phyloP scores from a whole-genome alignment of 2,797 vertebrate species.

The Acanthornis magna region DNA sequence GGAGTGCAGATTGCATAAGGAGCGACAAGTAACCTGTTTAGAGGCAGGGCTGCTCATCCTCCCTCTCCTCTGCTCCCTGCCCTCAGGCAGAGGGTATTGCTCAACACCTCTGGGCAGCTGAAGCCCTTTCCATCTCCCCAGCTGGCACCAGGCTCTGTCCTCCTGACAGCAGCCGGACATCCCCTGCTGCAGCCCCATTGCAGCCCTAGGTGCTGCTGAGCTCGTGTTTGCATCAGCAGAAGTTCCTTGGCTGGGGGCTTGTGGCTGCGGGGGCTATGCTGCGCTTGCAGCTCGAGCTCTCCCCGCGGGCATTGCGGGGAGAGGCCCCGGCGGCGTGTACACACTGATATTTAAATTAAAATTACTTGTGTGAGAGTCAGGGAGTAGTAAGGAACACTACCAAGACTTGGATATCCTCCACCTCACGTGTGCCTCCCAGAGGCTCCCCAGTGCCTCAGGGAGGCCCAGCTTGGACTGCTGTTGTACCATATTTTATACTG shows the following conservation, averaged over 20 bases:
- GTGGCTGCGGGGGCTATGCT: background rate
- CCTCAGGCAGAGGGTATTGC: background rate
- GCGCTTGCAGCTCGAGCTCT: background rate
- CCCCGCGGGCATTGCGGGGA: background rate
- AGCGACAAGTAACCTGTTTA: background rate
- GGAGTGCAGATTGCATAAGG: background rate
- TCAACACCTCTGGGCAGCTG: background rate
- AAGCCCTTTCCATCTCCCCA: background rate
- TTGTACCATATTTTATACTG: background rate
- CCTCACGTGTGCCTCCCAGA: background rate
- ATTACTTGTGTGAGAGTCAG: background rate
- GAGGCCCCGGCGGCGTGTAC: background rate
- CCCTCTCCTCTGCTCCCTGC: background rate
- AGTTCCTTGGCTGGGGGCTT: background rate
- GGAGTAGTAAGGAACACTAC: background rate
- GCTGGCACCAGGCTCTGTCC: background rate
- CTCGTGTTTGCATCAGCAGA: background rate
- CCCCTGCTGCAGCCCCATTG: background rate
- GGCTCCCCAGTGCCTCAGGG: background rate
- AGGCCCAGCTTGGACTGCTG: background rate
- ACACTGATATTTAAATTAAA: background rate
- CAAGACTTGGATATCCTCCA: background rate
- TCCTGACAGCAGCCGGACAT: background rate
- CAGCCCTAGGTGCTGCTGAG: background rate
- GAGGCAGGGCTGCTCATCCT: background rate